Evolutionary conservation across 1,140 invertebrate species (phyloP).

Genomic region (Hyles vespertilio): DNA sequence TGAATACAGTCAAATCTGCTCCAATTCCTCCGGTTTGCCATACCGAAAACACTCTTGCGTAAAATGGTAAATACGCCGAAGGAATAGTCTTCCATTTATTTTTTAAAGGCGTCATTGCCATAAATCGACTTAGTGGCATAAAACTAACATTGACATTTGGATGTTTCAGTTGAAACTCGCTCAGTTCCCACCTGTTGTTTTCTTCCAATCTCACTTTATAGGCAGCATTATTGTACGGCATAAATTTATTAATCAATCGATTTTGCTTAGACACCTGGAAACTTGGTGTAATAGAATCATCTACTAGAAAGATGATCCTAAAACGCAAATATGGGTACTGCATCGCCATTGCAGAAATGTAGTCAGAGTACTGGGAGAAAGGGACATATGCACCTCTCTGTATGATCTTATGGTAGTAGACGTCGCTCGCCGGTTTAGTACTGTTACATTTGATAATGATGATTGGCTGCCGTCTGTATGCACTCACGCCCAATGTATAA

Average conservation of each 20-base stretch:
- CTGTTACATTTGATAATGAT: slow-evolving; percentile 44
- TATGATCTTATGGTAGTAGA: slow-evolving; percentile 51
- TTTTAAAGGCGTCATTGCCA: slow-evolving; percentile 49
- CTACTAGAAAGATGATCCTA: slow-evolving; percentile 48
- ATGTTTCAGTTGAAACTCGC: slow-evolving; percentile 39
- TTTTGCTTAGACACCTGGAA: slow-evolving; percentile 22
- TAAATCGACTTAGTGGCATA: slow-evolving; percentile 48
- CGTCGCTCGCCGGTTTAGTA: slow-evolving; percentile 40
- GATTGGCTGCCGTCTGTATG: slow-evolving; percentile 40
- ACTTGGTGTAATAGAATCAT: slow-evolving; percentile 35
- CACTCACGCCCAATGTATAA: slow-evolving; percentile 45
- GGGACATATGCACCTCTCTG: slow-evolving; percentile 28
- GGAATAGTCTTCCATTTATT: slow-evolving; percentile 56
- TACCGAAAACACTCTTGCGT: slow-evolving; percentile 49
- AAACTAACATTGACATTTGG: slow-evolving; percentile 53
- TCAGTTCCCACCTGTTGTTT: slow-evolving; percentile 32
- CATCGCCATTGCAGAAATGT: slow-evolving; percentile 44
- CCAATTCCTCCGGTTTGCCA: slow-evolving; percentile 59
- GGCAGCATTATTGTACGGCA: slow-evolving; percentile 22
- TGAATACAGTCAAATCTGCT: slow-evolving; percentile 45
- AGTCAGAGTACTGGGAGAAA: slow-evolving; percentile 42
- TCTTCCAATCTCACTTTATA: slow-evolving; percentile 28
- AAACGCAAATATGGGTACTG: slow-evolving; percentile 46
- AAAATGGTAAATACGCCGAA: slow-evolving; percentile 43
- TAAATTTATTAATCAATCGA: slow-evolving; percentile 32